Conservation (phyloP, 1,140 invertebrate species). For the Medauroidea extradentata region DNA sequence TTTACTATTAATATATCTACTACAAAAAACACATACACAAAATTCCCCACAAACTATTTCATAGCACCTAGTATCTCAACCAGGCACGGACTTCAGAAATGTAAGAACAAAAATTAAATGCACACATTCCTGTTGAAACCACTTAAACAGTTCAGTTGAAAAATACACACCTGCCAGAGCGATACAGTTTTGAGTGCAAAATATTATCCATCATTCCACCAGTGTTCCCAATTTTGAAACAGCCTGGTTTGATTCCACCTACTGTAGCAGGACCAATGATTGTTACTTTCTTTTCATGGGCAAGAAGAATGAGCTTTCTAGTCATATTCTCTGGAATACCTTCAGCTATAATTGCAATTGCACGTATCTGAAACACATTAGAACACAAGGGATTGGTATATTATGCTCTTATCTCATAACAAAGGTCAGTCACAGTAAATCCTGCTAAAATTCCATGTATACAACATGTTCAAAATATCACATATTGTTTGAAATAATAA, state of each 20-base stretch:
- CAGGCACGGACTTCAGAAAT: too few species aligned
- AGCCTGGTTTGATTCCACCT: slow-evolving; percentile 96
- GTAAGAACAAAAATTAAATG: too few species aligned
- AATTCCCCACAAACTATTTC: too few species aligned
- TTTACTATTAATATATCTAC: too few species aligned
- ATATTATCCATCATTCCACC: slow-evolving; percentile 99
- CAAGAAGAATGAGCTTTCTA: slow-evolving; percentile 85
- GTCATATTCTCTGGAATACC: slow-evolving; percentile 99
- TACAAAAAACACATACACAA: too few species aligned
- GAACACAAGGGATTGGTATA: too few species aligned
- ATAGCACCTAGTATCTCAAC: too few species aligned
- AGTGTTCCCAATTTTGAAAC: slow-evolving; percentile 99
- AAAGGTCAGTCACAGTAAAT: neutral
- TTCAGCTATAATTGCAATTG: slow-evolving; percentile 98
- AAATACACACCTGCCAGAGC: slow-evolving; percentile 68
- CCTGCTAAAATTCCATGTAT: too few species aligned
- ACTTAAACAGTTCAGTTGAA: too few species aligned
- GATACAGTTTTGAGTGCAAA: slow-evolving; percentile 92
- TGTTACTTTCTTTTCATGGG: slow-evolving; percentile 73
- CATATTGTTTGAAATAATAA: neutral
- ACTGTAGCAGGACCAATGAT: slow-evolving; percentile 98
- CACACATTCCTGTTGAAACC: too few species aligned
- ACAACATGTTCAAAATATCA: neutral
- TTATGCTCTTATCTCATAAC: neutral
- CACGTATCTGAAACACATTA: slow-evolving; percentile 64